phyloP scores from a whole-genome alignment of 2,797 vertebrate species.

The Urophycis tenuis region DNA sequence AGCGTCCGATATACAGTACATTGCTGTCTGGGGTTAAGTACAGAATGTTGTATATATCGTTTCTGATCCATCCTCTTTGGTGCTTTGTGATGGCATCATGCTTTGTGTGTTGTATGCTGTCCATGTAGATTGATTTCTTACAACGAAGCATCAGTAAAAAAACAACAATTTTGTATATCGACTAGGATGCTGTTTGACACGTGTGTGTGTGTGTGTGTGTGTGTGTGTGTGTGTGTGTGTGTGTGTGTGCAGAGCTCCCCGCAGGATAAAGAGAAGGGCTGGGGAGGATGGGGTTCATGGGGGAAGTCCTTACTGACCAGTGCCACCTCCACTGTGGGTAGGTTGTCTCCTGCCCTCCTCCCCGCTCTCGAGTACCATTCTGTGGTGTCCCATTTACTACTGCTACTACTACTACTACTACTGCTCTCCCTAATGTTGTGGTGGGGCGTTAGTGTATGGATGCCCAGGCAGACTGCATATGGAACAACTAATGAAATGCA shows the following conservation, averaged over 20 bases:
- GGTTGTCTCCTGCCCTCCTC: constrained; percentile 37
- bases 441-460: not conserved
- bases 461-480: not conserved
- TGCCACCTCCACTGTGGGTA: constrained; percentile 88
- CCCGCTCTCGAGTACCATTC: not conserved
- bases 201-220: constrained; percentile 25
- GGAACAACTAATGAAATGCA: not conserved
- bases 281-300: constrained; percentile 92
- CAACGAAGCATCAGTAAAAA: too few relatives aligned
- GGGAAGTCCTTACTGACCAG: constrained; percentile 90
- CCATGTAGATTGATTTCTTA: too few relatives aligned
- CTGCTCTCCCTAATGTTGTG: not conserved
- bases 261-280: constrained; percentile 68
- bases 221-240: constrained; percentile 20
- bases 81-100: not conserved
- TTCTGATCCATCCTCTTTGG: not conserved
- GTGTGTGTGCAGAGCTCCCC: constrained; percentile 38
- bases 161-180: too few relatives aligned
- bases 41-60: not conserved
- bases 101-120: not conserved
- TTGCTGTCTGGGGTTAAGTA: not conserved
- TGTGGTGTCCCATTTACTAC: not conserved
- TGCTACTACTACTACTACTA: too few relatives aligned
- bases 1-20: not conserved
- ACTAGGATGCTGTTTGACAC: too few relatives aligned